Conservation (phyloP, 2,888 invertebrate species). For the Nymphalis urticae region DNA sequence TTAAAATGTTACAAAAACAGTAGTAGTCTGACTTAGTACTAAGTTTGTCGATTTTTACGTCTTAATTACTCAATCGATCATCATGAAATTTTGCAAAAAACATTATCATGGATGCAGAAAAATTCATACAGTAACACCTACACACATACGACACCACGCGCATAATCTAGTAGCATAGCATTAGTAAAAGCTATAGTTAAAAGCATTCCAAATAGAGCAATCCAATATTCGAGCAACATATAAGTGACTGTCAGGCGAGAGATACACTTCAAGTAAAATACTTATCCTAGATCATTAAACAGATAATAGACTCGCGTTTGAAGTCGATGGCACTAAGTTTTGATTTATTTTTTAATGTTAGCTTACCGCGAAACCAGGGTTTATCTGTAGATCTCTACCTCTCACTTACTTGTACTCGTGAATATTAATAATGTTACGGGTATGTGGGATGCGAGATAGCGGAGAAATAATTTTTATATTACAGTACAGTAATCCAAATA, state of each 20-base stretch:
- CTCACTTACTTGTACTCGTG: slow-evolving; percentile 46
- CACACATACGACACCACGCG: too few species aligned
- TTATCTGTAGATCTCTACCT: slow-evolving; percentile 44
- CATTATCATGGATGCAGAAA: too few species aligned
- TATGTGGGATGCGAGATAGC: not conserved
- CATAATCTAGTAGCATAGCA: too few species aligned
- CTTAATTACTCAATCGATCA: too few species aligned
- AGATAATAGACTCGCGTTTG: slow-evolving; percentile 22
- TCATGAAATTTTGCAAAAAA: too few species aligned
- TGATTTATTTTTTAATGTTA: slow-evolving; percentile 35
- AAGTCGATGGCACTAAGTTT: slow-evolving; percentile 23
- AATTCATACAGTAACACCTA: too few species aligned
- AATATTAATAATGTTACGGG: slow-evolving; percentile 41
- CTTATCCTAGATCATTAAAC: slow-evolving; percentile 20
- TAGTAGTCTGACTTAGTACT: too few species aligned
- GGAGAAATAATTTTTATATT: not conserved
- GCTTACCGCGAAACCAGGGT: slow-evolving; percentile 35
- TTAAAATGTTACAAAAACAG: too few species aligned
- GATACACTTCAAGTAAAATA: slow-evolving; percentile 25
- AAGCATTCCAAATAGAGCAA: slow-evolving; percentile 23
- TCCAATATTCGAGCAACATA: not conserved
- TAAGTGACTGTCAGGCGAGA: slow-evolving; percentile 21
- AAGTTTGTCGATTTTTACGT: too few species aligned
- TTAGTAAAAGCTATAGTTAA: slow-evolving; percentile 4
- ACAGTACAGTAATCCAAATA: not conserved